Evolutionary conservation across 1,140 invertebrate genomes (phyloP), one percentile per base, ranked within the genome.

Genomic region (Agrypnia vestita): DNA sequence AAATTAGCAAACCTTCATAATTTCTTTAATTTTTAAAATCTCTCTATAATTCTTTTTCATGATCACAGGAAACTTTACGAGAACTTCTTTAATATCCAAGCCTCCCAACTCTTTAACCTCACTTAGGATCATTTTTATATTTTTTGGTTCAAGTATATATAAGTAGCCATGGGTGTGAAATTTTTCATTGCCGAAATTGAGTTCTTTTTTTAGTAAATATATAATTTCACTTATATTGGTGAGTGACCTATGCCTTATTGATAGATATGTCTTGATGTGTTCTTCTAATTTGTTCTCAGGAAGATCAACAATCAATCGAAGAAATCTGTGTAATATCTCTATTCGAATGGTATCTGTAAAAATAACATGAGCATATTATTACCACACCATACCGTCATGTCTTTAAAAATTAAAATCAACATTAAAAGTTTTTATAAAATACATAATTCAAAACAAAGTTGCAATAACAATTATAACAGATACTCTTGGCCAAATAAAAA

Each of bases 131-230:
- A 90, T 85, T 47, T 86, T 85, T 9, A 91, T 86, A 83, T 92
- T 91, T 9, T 88, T 83, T 6, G 90, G 90, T 84, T 91, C 89
- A 11, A 87, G 85, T 77, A 90, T 86, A 56, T 92, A 86, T 10
- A 92, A 83, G 73, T 89, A 92, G 44, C 87, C 88, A 84, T 92
- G 91, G 69, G 90, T 89, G 49, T 84, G 88, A 3, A 92, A 87
- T 19, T 85, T 86, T 3, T 88, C 86, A 10, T 78, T 76, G 46
- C 88, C 81, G 80, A 92, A 89, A 76, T 90, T 88, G 0, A 92
- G 84, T 6, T 88, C 85, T 55, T 87, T 86, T 46, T 85, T 84
- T 0, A 91, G 85, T 61, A 91, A 83, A 17, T 90, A 80, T 12
- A 91, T 77, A 7, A 89, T 85, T 84, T 90, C 86, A 72, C 88